phyloP scores from a whole-genome alignment of 1,140 invertebrate genomes.

The Oscheius sp. region DNA sequence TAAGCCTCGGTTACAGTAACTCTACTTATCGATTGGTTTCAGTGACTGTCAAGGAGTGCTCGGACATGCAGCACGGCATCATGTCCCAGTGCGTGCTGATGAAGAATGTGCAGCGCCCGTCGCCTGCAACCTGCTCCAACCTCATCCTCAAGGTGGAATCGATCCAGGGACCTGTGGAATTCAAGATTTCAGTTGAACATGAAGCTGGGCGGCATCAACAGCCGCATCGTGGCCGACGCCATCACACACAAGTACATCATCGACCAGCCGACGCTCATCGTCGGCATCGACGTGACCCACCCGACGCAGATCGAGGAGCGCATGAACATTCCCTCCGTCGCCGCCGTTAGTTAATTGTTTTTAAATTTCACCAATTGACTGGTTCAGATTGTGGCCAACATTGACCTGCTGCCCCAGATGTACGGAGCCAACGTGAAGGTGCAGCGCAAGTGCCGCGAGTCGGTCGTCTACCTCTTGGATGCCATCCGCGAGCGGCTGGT shows the following conservation, averaged over 20 bases:
- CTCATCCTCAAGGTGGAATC: conserved; percentile 70
- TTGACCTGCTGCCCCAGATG: conserved; percentile 41
- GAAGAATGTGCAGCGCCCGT: conserved; percentile 64
- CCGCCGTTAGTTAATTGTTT: conserved; percentile 67
- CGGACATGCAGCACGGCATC: too few relatives aligned
- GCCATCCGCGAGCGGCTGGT: conserved; percentile 70
- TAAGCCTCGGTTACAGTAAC: too few relatives aligned
- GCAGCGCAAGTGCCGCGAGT: conserved; percentile 66
- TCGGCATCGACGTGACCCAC: conserved; percentile 73
- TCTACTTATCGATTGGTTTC: too few relatives aligned
- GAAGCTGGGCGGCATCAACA: conserved; percentile 80
- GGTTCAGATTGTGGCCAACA: conserved; percentile 50
- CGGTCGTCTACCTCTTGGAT: conserved; percentile 73
- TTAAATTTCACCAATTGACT: background rate
- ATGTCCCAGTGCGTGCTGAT: conserved; percentile 74
- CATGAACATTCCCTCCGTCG: conserved; percentile 74
- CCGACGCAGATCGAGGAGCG: conserved; percentile 63
- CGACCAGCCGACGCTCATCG: conserved; percentile 68
- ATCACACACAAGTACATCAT: conserved; percentile 40
- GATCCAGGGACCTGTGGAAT: too few relatives aligned
- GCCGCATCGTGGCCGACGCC: conserved; percentile 64
- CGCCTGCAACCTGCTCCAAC: conserved; percentile 68
- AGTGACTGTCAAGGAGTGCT: too few relatives aligned
- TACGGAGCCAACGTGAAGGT: conserved; percentile 54
- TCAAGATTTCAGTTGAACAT: too few relatives aligned